A percentile compares a stretch with the other conserved stretches of the same genome.
phyloP scores from a whole-genome alignment of 2,888 invertebrate genomes.

The Noctua janthina region DNA sequence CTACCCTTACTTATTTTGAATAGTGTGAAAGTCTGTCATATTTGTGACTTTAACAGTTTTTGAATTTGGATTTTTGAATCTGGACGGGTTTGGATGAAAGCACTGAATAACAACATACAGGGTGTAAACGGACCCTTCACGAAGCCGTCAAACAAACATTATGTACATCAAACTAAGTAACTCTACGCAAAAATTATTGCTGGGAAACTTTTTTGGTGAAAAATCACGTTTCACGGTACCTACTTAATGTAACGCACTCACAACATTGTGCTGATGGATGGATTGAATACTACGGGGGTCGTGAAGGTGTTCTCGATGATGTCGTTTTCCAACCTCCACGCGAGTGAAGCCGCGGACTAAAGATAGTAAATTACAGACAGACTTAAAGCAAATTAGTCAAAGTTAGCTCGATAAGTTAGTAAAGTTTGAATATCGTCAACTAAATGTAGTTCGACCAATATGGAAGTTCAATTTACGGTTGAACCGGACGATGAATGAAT shows the following conservation, averaged over 20 bases:
- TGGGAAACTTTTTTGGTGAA: too few relatives aligned
- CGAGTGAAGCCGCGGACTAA: neutral
- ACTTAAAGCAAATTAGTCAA: neutral
- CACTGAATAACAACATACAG: too few relatives aligned
- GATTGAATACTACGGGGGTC: too few relatives aligned
- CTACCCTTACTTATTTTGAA: neutral
- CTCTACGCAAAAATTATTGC: too few relatives aligned
- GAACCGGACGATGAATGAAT: conserved; percentile 34
- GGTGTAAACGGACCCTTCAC: too few relatives aligned
- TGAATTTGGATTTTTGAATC: neutral
- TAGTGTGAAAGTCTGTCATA: neutral
- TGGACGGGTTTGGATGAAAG: neutral
- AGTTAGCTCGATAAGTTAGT: neutral
- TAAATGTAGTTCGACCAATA: neutral
- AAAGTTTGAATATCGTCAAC: neutral
- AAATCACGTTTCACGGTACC: too few relatives aligned
- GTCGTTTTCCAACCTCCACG: neutral
- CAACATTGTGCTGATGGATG: too few relatives aligned
- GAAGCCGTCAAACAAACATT: too few relatives aligned
- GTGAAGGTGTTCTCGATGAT: neutral
- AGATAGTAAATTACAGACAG: neutral
- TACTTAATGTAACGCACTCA: too few relatives aligned
- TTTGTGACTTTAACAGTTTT: neutral
- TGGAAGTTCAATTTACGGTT: conserved; percentile 1
- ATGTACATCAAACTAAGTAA: too few relatives aligned